Percentiles rank a stretch among this genome's conserved stretches.
These are phyloP conservation scores for Agriotes lineatus DNA, from an alignment of 2,888 invertebrate species.

Conservation along the genomic window DNA sequence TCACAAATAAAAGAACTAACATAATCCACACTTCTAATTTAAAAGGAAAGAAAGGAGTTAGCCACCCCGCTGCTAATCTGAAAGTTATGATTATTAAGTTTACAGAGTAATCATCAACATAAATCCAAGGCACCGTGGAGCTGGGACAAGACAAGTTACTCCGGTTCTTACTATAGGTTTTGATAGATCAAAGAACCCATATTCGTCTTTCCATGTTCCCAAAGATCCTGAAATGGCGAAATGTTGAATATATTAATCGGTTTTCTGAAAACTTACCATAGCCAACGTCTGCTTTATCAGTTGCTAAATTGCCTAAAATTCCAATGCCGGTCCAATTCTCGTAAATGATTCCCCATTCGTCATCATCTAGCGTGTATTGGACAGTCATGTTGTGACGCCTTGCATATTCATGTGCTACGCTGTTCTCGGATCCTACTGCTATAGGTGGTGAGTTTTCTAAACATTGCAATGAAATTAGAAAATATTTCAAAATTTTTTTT, in stretches of 20 bases:
- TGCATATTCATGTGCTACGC: conserved; percentile 68
- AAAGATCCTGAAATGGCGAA: conserved; percentile 66
- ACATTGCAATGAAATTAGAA: too few relatives aligned
- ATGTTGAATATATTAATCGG: too few relatives aligned
- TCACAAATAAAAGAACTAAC: conserved; percentile 68
- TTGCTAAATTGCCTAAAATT: conserved; percentile 73
- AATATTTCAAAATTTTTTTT: too few relatives aligned
- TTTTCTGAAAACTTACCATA: conserved; percentile 64
- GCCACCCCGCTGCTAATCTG: conserved; percentile 73
- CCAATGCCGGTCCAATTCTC: conserved; percentile 76
- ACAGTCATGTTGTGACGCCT: conserved; percentile 66
- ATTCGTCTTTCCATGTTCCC: conserved; percentile 75
- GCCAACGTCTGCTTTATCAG: conserved; percentile 74
- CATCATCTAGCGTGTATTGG: conserved; percentile 67
- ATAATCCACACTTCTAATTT: conserved; percentile 71
- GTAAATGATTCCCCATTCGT: conserved; percentile 77
- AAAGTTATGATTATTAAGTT: too few relatives aligned
- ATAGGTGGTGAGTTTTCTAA: conserved; percentile 39
- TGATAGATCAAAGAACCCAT: conserved; percentile 73
- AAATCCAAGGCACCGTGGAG: conserved; percentile 75
- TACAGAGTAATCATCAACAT: too few relatives aligned
- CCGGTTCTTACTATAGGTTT: conserved; percentile 73
- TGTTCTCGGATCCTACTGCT: conserved; percentile 71
- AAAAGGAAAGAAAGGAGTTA: conserved; percentile 74
- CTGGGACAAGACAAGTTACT: conserved; percentile 78